Evolutionary conservation across 2,113 vertebrate species (phyloP), one percentile per base, ranked within the genome.

Genomic region (Amphiprion ocellaris): DNA sequence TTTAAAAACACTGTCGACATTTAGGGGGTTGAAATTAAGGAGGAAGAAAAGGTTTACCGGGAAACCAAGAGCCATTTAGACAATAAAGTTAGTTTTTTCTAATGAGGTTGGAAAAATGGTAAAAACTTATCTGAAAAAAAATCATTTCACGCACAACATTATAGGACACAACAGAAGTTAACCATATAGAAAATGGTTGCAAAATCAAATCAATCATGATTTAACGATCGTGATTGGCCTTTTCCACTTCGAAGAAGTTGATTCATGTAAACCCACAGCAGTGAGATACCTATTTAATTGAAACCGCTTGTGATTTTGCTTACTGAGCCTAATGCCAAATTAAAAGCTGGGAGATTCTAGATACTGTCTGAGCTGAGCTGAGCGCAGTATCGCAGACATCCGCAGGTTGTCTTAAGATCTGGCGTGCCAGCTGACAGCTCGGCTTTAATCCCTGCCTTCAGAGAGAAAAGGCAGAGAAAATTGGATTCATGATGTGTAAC

Each of bases 381-480:
- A 88, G 79, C 82, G 37, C 74, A 62, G 87, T 90, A 91, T 91
- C 90, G 78, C 87, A 89, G 89, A 75, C 83, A 83, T 87, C 84
- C 76, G 50, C 79, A 21, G 88, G 85, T 87, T 79, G 88, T 91
- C 90, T 91, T 71, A 71, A 90, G 91, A 93, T 90, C 90, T 87
- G 89, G 83, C 67, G 59, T 56, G 82, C 59, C 69, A 62, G 84
- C 89, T 93, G 94, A 94, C 94, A 94, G 93, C 91, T 88, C 74
- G 47, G 69, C 93, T 94, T 93, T 95, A 95, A 95, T 95, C 94
- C 93, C 78, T 73, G 82, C 93, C 87, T 92, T 93, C 89, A 87
- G 83, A 89, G 71, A 89, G 84, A 87, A 90, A 93, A 87, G 90
- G 81, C 75, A 67, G 71, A 87, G 88, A 83, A 94, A 95, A 95